Base-by-base conservation (phyloP, 2,888 invertebrate species). In the Hydrotaea cyrtoneurina region DNA sequence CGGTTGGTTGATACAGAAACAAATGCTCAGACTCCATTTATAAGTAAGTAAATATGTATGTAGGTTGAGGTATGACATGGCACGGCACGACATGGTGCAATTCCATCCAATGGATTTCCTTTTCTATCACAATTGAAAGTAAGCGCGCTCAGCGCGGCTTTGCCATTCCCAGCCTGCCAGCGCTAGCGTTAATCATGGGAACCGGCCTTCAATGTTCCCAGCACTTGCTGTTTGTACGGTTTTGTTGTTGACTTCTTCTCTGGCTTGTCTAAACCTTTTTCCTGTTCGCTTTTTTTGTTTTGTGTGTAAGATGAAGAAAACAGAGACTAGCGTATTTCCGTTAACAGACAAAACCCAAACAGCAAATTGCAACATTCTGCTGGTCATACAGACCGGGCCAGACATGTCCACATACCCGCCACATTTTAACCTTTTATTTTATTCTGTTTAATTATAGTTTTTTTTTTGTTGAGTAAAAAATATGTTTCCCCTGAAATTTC, bases 171-270 rank as follows among this genome's bases (percentile, higher is more conserved):
- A 69, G 73, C 53, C 71, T 64, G 57, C 23, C 7, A 17, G 15
- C 53, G 17, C 1, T 15, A 17, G 17, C 71, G 78, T 50, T 75
- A 79, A 82, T 78, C 81, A 82, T 84, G 81, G 81, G 81, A 84
- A 82, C 72, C 66, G 64, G 71, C 59, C 66, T 36, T 26, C 36
- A 36, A 64, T 5, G 31, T 36, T 64, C 21, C 55, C 55, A 21
- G 7, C 55, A 11, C 4, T 53, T 53, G 53, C 31, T 39, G 17
- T 64, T 36, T 64, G 5, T 64, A 31, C 36, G 59, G 64, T 64
- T 4, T 64, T 36, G 2, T 36, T 19, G 19, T 55, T 55, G 39
- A 21, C 19, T 17, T 17, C 8, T 53, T 2, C 11, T 21, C 21
- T 55, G 21, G 19, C 10, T 21, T 21, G 19, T 55, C 21, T n/a